Evolutionary conservation across 2,113 vertebrate genomes (phyloP), one percentile per base, ranked within the genome.

Genomic region (Melanerpes formicivorus): DNA sequence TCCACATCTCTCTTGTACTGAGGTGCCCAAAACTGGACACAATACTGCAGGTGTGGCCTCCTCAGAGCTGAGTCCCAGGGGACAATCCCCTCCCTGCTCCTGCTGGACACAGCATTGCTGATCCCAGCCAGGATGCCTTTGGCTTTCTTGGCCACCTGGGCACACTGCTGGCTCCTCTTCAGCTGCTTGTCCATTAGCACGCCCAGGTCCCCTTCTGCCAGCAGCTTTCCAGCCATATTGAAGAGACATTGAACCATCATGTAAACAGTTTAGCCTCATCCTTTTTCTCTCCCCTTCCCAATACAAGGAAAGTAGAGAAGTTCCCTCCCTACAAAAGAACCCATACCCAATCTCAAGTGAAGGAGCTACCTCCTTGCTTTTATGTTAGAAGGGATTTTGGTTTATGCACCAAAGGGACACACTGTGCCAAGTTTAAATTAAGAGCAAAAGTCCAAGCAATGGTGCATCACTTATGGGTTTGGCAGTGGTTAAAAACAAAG

Each of bases 391-490:
- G 90, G 81, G 94, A 97, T 97, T 96, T 95, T 97, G 94, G 97
- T 97, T 98, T 95, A 95, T 97, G 97, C 97, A 98, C 96, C 93
- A 97, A 96, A 96, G 92, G 29, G 95, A 92, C 93, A 96, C 89
- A 44, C 75, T 85, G 93, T 95, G 98, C 98, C 98, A 98, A 98
- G 97, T 97, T 97, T 98, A 98, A 99, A 99, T 98, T 98, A 98
- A 98, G 97, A 99, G 98, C 98, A 98, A 99, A 98, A 98, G 98
- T 97, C 88, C 73, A 94, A 97, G 93, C 94, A 97, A 97, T 97
- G 94, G 97, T 98, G 97, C 98, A 99, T 99, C 98, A 98, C 98
- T 98, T 98, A 98, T 98, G 98, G 98, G 91, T 98, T 99, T 98
- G 98, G 98, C 97, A 96, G 92, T 60, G 40, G 40, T 40, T 40